A percentile compares a stretch with the other conserved stretches of the same genome.
These are phyloP conservation scores for Vidua chalybeata DNA, from an alignment of 2,113 vertebrate species.

Conservation along the genomic window DNA sequence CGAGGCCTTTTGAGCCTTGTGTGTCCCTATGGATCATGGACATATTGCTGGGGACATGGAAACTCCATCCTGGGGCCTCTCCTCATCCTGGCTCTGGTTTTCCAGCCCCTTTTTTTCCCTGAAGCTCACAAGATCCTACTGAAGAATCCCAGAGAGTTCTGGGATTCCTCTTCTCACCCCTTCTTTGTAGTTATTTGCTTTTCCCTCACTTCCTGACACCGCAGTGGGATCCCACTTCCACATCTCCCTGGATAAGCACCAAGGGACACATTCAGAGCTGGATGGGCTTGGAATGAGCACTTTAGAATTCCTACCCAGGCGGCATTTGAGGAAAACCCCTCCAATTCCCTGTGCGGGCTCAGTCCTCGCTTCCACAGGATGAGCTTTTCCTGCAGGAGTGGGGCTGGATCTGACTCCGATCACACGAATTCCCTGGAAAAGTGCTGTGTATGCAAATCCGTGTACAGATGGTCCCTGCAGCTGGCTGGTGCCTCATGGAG, in stretches of 20 bases:
- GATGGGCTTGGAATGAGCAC: background rate
- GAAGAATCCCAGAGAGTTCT: background rate
- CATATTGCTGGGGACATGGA: background rate
- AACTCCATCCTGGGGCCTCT: background rate
- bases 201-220: fast-evolving
- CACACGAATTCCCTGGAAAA: background rate
- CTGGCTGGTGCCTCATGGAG: fast-evolving
- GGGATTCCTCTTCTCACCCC: background rate
- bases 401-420: fast-evolving
- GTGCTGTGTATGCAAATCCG: background rate
- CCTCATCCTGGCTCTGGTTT: background rate
- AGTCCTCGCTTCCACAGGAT: fast-evolving
- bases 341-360: background rate
- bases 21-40: background rate
- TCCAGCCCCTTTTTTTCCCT: background rate
- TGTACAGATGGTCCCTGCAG: fast-evolving
- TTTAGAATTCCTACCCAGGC: background rate
- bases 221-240: background rate
- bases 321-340: background rate
- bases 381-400: background rate
- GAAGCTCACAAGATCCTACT: background rate
- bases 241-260: background rate
- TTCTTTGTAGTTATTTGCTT: background rate
- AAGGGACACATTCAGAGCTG: background rate
- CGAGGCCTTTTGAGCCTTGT: background rate